These are phyloP conservation scores for Garrulus glandarius DNA, from an alignment of 2,797 vertebrate species.

Conservation along the genomic window DNA sequence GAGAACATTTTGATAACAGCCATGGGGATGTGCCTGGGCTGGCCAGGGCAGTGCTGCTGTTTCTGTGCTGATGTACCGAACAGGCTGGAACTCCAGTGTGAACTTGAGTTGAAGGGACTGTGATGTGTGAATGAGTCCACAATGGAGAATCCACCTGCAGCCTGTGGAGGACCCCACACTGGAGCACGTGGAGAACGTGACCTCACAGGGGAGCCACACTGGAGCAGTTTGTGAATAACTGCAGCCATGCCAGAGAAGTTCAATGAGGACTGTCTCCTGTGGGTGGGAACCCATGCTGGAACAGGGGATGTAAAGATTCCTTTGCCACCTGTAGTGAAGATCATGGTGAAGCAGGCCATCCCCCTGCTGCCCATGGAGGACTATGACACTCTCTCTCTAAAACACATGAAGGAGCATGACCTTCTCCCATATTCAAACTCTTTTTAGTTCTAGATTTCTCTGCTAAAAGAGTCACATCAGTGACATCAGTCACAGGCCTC, in stretches of 20 bases:
- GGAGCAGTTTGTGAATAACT: neutral
- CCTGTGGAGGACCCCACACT: neutral
- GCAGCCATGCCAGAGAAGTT: neutral
- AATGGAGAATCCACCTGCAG: neutral
- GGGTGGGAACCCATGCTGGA: neutral
- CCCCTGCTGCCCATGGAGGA: neutral
- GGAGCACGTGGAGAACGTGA: neutral
- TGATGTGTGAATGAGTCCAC: too few species aligned
- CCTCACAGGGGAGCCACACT: neutral
- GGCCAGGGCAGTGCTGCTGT: neutral
- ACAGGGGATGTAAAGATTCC: neutral
- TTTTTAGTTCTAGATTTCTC: neutral
- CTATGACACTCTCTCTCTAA: neutral
- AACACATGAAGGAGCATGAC: neutral
- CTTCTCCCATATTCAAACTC: neutral
- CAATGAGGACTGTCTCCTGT: neutral
- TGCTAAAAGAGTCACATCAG: neutral
- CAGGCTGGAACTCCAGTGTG: neutral
- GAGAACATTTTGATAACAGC: neutral
- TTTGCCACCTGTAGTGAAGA: neutral
- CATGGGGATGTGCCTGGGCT: neutral
- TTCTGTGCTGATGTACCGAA: neutral
- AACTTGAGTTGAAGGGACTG: neutral
- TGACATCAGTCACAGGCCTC: neutral
- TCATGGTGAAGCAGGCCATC: neutral